Evolutionary conservation across 2,113 vertebrate species (phyloP).

Genomic region (Otolemur garnettii): DNA sequence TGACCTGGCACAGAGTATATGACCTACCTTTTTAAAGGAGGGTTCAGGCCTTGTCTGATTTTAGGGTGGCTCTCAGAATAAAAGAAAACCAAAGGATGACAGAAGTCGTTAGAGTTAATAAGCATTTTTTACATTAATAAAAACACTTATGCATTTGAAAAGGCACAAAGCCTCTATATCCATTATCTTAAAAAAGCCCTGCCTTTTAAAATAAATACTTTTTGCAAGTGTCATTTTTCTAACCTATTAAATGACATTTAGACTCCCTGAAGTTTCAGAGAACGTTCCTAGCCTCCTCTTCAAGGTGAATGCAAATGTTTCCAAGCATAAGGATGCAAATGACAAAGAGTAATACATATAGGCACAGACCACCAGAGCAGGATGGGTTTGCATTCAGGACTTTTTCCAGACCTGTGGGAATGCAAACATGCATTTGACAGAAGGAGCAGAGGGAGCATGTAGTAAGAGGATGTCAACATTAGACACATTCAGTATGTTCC

Average conservation of each 20-base stretch:
- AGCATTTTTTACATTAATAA: background rate
- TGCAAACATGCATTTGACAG: background rate
- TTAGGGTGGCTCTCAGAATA: background rate
- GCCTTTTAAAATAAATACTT: conserved; percentile 60
- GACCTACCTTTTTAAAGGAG: background rate
- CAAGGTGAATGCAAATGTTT: conserved; percentile 31
- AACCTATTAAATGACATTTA: conserved; percentile 63
- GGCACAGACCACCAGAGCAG: background rate
- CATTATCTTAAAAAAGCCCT: conserved; percentile 73
- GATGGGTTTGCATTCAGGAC: background rate
- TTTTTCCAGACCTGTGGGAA: background rate
- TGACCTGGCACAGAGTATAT: background rate
- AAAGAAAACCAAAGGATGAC: conserved; percentile 34
- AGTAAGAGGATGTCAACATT: background rate
- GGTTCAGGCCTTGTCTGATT: background rate
- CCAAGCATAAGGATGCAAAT: background rate
- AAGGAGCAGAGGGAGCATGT: background rate
- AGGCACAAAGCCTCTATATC: conserved; percentile 32
- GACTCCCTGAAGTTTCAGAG: conserved; percentile 41
- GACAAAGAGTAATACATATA: background rate
- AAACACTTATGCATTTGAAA: background rate
- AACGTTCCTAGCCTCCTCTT: conserved; percentile 13
- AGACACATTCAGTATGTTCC: background rate
- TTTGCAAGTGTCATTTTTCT: conserved; percentile 60
- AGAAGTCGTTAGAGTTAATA: background rate